phyloP scores from a whole-genome alignment of 2,888 invertebrate genomes.

The Campoplex nolae region DNA sequence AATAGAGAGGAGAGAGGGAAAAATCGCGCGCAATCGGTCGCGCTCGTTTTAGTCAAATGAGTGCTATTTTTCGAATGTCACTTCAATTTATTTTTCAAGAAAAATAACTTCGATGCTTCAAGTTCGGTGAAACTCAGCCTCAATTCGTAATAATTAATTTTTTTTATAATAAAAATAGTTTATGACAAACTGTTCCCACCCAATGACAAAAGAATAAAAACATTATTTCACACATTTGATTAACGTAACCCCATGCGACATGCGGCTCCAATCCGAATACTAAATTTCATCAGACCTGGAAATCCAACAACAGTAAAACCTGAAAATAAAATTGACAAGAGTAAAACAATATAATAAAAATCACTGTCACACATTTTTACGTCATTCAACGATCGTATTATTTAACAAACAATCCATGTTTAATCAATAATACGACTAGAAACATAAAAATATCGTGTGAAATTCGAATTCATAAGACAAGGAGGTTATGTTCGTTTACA shows the following conservation, averaged over 20 bases:
- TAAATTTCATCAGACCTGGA: not conserved
- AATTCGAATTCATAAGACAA: not conserved
- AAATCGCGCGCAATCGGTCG: slow-evolving; percentile 11
- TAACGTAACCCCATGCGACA: not conserved
- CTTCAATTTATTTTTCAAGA: not conserved
- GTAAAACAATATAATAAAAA: not conserved
- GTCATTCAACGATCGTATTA: not conserved
- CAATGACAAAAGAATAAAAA: not conserved
- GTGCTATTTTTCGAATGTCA: not conserved
- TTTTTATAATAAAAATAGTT: not conserved
- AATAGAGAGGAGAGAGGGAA: not conserved
- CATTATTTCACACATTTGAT: not conserved
- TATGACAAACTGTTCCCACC: not conserved
- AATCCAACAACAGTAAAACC: not conserved
- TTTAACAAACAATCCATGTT: not conserved
- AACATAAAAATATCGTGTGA: not conserved
- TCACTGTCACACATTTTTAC: slow-evolving; percentile 10
- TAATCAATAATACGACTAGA: not conserved
- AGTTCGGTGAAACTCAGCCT: not conserved
- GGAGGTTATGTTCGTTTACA: slow-evolving; percentile 25
- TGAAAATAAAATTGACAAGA: not conserved
- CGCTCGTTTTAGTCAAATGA: not conserved
- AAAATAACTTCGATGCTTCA: not conserved
- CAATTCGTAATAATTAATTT: not conserved
- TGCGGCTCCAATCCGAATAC: not conserved